Conservation (phyloP, 2,113 vertebrate genomes). For the Dipodomys spectabilis region DNA sequence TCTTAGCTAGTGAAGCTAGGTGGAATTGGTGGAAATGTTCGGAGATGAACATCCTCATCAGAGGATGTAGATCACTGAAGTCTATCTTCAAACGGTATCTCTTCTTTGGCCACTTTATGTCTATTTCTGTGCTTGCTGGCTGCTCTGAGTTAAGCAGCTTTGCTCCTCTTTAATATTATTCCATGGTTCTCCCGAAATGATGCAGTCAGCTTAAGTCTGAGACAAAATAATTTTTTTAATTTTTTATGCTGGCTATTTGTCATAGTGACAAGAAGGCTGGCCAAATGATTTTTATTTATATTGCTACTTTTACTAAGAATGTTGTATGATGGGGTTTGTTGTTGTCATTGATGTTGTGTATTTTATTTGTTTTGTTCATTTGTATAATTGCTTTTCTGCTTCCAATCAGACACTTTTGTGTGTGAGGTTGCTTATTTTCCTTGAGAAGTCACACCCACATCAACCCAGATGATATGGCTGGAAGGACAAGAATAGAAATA, state of each 20-base stretch:
- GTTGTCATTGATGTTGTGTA: not conserved
- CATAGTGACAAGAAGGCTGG: not conserved
- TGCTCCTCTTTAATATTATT: fast-evolving
- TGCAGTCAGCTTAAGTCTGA: not conserved
- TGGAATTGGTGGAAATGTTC: not conserved
- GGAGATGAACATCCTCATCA: too few species aligned
- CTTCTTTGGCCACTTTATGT: not conserved
- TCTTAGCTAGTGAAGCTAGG: not conserved
- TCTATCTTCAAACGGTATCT: not conserved
- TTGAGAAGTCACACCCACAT: not conserved
- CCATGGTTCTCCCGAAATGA: not conserved
- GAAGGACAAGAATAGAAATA: fast-evolving
- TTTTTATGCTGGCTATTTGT: not conserved
- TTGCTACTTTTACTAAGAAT: not conserved
- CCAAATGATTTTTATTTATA: not conserved
- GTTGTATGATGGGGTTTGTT: too few species aligned
- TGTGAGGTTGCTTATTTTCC: not conserved
- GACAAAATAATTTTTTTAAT: not conserved
- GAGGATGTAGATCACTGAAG: fast-evolving
- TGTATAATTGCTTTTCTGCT: not conserved
- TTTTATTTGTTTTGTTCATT: not conserved
- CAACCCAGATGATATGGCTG: fast-evolving
- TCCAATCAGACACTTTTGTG: not conserved
- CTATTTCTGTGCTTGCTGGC: not conserved
- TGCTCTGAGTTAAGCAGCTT: not conserved